Conservation (phyloP, 2,888 invertebrate genomes). For the Melipona beecheii region DNA sequence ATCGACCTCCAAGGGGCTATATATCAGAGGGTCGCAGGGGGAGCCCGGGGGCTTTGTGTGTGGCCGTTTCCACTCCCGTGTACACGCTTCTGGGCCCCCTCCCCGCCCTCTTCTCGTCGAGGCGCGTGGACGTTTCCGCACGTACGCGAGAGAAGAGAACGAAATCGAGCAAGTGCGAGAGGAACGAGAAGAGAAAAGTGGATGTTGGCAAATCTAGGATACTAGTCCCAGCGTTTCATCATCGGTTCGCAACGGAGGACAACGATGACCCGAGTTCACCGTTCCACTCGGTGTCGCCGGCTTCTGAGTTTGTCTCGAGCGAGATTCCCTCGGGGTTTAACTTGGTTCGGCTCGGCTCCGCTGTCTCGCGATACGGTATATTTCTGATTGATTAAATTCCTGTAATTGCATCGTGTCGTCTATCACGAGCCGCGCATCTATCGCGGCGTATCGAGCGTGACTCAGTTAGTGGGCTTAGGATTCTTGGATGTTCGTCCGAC, state of each 20-base stretch:
- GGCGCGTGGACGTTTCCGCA: conserved; percentile 34
- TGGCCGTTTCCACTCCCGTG: conserved; percentile 50
- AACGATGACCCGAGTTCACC: conserved; percentile 48
- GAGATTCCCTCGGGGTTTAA: conserved; percentile 77
- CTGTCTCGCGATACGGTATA: conserved; percentile 70
- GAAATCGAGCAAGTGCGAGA: conserved; percentile 60
- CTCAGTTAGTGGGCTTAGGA: too few species aligned
- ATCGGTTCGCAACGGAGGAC: conserved; percentile 62
- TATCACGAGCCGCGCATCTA: conserved; percentile 72
- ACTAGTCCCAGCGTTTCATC: conserved; percentile 77
- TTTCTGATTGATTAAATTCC: conserved; percentile 83
- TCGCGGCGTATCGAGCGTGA: too few species aligned
- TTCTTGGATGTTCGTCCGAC: neutral
- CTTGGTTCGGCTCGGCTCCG: conserved; percentile 75
- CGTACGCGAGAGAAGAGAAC: conserved; percentile 62
- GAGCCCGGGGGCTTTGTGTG: conserved; percentile 68
- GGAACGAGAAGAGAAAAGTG: conserved; percentile 37
- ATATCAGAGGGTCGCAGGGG: conserved; percentile 83
- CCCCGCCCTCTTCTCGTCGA: too few species aligned
- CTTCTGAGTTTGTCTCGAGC: conserved; percentile 76
- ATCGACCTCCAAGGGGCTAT: conserved; percentile 87
- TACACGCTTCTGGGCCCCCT: conserved; percentile 23
- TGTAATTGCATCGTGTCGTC: conserved; percentile 81
- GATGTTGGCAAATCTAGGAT: conserved; percentile 71
- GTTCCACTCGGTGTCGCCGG: conserved; percentile 59